Evolutionary conservation across 2,888 invertebrate species (phyloP).

Genomic region (Salpingus planirostris): DNA sequence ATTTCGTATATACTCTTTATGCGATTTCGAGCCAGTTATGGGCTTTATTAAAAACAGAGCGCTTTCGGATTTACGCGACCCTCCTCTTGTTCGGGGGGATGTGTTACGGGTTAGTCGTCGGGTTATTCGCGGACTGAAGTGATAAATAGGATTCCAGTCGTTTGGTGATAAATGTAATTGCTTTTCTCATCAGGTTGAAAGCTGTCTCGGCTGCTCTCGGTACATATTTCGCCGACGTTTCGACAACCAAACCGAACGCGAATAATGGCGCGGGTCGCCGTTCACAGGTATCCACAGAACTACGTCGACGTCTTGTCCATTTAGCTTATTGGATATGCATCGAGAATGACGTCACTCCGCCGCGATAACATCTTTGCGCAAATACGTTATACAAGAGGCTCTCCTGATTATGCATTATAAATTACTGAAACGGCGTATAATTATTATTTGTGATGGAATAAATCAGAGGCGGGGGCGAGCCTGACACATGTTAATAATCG

Average conservation of each 20-base stretch:
- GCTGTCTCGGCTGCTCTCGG: neutral
- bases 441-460: conserved; percentile 29
- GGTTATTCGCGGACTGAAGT: too few relatives aligned
- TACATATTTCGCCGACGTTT: conserved; percentile 7
- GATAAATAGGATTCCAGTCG: too few relatives aligned
- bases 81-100: too few relatives aligned
- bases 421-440: conserved; percentile 31
- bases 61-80: too few relatives aligned
- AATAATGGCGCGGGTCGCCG: conserved; percentile 1
- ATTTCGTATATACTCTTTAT: too few relatives aligned
- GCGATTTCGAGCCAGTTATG: too few relatives aligned
- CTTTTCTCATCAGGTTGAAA: conserved; percentile 11
- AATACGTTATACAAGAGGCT: conserved; percentile 3
- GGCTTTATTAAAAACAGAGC: too few relatives aligned
- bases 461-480: conserved; percentile 21
- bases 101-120: too few relatives aligned
- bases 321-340: conserved; percentile 29
- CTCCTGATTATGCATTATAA: conserved; percentile 27
- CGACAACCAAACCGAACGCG: conserved; percentile 1
- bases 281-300: neutral
- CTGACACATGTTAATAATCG: conserved; percentile 33
- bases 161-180: conserved; percentile 11
- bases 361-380: conserved; percentile 13
- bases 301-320: conserved; percentile 24
- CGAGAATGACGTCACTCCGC: conserved; percentile 1